These are phyloP conservation scores for Megalurothrips usitatus DNA, from an alignment of 2,888 invertebrate species.

Conservation along the genomic window DNA sequence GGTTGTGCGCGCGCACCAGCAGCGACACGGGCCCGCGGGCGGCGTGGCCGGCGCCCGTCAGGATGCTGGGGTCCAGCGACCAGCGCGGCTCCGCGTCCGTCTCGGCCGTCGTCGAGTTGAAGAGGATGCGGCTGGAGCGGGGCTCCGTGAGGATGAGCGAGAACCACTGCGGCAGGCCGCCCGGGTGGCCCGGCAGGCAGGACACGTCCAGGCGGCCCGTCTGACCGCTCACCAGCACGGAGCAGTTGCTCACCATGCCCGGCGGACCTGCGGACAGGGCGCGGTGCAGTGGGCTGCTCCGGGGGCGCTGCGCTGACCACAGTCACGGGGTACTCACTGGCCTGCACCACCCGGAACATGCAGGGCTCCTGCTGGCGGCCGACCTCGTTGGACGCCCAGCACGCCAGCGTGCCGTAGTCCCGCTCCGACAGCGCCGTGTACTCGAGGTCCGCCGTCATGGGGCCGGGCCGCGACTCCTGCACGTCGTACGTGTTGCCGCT, in stretches of 20 bases:
- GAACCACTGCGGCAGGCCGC: slow-evolving; percentile 81
- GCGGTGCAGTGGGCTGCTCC: too few relatives aligned
- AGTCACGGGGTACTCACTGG: slow-evolving; percentile 62
- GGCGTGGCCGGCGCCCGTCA: slow-evolving; percentile 46
- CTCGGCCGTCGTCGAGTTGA: slow-evolving; percentile 64
- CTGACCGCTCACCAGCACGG: slow-evolving; percentile 51
- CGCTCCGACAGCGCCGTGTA: slow-evolving; percentile 79
- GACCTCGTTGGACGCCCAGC: slow-evolving; percentile 75
- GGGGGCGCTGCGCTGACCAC: too few relatives aligned
- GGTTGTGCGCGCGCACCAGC: slow-evolving; percentile 76
- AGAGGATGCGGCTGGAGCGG: slow-evolving; percentile 61
- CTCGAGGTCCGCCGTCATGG: slow-evolving; percentile 70
- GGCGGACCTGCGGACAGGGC: slow-evolving; percentile 61
- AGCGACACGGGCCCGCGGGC: slow-evolving; percentile 61
- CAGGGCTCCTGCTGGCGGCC: slow-evolving; percentile 81
- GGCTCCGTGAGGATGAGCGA: slow-evolving; percentile 77
- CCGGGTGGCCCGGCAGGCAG: slow-evolving; percentile 69
- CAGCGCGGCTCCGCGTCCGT: not conserved
- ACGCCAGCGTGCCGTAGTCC: slow-evolving; percentile 83
- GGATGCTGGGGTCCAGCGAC: slow-evolving; percentile 57
- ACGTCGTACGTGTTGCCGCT: slow-evolving; percentile 42
- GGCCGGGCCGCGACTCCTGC: slow-evolving; percentile 51
- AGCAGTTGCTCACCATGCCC: slow-evolving; percentile 78
- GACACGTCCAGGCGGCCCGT: slow-evolving; percentile 74
- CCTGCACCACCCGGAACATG: slow-evolving; percentile 82